These are phyloP conservation scores for Cervus canadensis DNA, from an alignment of 2,113 vertebrate species.

Conservation along the genomic window DNA sequence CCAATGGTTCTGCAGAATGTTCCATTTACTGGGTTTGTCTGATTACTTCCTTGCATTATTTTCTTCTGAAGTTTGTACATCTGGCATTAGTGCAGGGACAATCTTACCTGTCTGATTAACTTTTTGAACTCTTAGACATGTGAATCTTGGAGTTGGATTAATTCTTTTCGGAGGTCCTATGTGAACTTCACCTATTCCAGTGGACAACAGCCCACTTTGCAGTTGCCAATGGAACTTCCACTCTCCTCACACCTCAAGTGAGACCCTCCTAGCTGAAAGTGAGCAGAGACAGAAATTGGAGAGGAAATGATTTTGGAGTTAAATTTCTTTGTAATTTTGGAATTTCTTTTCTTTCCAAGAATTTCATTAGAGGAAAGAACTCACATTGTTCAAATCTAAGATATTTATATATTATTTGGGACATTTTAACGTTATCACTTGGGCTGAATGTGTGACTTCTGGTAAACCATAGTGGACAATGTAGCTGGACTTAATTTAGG, in stretches of 20 bases:
- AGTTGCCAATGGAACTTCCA: neutral
- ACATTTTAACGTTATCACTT: neutral
- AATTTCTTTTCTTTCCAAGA: conserved; percentile 5
- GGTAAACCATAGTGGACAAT: neutral
- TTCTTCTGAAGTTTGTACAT: conserved; percentile 22
- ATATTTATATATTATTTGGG: neutral
- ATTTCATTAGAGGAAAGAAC: neutral
- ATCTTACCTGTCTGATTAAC: neutral
- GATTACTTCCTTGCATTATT: neutral
- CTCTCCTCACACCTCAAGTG: neutral
- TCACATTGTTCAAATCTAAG: neutral
- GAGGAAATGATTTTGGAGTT: conserved; percentile 25
- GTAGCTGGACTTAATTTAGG: neutral
- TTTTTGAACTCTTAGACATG: conserved; percentile 8
- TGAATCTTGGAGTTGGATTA: neutral
- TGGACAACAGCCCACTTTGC: neutral
- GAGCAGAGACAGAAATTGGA: neutral
- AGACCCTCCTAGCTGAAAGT: neutral
- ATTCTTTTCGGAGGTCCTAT: neutral
- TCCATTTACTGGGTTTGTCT: neutral
- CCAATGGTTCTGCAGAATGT: neutral
- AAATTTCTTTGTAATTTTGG: conserved; percentile 6
- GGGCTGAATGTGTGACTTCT: conserved; percentile 2
- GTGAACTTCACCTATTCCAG: neutral
- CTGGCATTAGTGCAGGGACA: neutral